Percentiles rank a stretch among this genome's conserved stretches.
These are phyloP conservation scores for Stegana nigrithorax DNA, from an alignment of 2,888 invertebrate species.

Conservation along the genomic window DNA sequence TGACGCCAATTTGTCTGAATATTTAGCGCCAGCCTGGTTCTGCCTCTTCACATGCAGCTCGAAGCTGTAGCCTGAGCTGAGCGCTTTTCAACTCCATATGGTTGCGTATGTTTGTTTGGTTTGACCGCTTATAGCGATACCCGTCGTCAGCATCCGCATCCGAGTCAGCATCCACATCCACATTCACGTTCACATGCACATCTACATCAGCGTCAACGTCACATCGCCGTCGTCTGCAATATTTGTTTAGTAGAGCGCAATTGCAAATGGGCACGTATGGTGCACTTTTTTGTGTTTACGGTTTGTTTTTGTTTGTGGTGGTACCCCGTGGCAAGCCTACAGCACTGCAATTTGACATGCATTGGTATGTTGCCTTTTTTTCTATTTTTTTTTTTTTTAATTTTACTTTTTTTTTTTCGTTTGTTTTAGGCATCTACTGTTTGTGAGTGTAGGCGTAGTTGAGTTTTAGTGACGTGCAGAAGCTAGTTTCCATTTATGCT, in stretches of 20 bases:
- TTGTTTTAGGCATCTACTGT: neutral
- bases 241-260: slow-evolving; percentile 2
- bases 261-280: neutral
- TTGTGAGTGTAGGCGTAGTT: too few species aligned
- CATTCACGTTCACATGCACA: too few species aligned
- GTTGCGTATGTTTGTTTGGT: slow-evolving; percentile 3
- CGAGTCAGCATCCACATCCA: neutral
- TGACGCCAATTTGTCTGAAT: slow-evolving; percentile 58
- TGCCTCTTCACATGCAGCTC: neutral
- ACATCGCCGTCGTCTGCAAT: slow-evolving; percentile 12
- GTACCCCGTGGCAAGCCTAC: too few species aligned
- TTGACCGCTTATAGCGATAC: slow-evolving; percentile 5
- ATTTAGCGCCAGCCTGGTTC: neutral
- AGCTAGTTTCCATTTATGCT: too few species aligned
- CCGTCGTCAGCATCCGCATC: too few species aligned
- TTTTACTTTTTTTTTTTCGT: neutral
- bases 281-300: too few species aligned
- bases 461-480: too few species aligned
- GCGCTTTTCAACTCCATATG: too few species aligned
- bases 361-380: too few species aligned
- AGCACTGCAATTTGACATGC: too few species aligned
- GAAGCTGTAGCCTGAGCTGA: neutral
- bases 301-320: too few species aligned
- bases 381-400: neutral
- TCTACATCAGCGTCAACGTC: neutral